Conservation (phyloP, 2,888 invertebrate genomes). For the Drosophila suboccidentalis region DNA sequence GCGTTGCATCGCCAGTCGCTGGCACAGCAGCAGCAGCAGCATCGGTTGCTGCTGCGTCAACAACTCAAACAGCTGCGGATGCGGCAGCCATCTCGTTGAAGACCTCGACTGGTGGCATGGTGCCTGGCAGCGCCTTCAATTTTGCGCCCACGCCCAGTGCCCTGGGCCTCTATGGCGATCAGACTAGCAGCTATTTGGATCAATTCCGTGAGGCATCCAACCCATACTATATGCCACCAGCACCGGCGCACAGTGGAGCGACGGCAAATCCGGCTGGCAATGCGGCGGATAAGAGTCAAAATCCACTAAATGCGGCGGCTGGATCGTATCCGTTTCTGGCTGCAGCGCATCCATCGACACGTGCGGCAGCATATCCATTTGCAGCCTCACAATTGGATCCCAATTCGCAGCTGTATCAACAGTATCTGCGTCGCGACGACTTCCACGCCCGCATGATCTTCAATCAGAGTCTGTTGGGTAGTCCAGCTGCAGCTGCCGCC, state of each 20-base stretch:
- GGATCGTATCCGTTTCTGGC: slow-evolving; percentile 88
- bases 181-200: slow-evolving; percentile 88
- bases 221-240: slow-evolving; percentile 87
- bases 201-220: slow-evolving; percentile 89
- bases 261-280: slow-evolving; percentile 61
- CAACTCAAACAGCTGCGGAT: slow-evolving; percentile 72
- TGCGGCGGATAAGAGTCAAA: slow-evolving; percentile 85
- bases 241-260: slow-evolving; percentile 86
- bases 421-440: slow-evolving; percentile 90
- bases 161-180: slow-evolving; percentile 85
- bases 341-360: slow-evolving; percentile 86
- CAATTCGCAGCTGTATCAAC: slow-evolving; percentile 90
- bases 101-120: slow-evolving; percentile 89
- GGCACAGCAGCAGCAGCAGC: slow-evolving; percentile 57
- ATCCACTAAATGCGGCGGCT: slow-evolving; percentile 85
- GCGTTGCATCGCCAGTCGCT: slow-evolving; percentile 74
- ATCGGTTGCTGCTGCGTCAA: slow-evolving; percentile 57
- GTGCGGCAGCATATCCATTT: slow-evolving; percentile 87
- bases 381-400: slow-evolving; percentile 87
- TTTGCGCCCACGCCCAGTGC: slow-evolving; percentile 90
- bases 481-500: slow-evolving; percentile 88
- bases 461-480: slow-evolving; percentile 83
- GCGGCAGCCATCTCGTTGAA: slow-evolving; percentile 88
- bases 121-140: slow-evolving; percentile 94
- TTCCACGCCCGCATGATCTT: slow-evolving; percentile 88